Evolutionary conservation across 2,888 invertebrate species (phyloP).

Genomic region (Rhingia rostrata): DNA sequence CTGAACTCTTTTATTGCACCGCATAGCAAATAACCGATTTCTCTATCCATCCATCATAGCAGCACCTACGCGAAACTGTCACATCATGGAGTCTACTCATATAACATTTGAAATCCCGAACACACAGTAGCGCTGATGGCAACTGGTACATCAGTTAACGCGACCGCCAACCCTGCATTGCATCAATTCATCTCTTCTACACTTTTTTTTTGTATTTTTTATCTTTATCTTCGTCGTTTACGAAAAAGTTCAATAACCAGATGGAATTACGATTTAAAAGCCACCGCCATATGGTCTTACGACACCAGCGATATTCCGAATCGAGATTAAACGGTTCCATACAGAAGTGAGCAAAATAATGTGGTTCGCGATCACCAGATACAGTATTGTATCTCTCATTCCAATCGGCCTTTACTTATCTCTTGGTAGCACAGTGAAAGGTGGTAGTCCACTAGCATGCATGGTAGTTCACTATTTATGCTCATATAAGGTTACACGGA

Average conservation of each 20-base stretch:
- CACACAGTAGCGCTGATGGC: slow-evolving; percentile 39
- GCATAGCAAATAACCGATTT: slow-evolving; percentile 33
- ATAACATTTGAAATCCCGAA: slow-evolving; percentile 54
- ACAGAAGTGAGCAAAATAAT: slow-evolving; percentile 25
- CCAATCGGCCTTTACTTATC: slow-evolving; percentile 48
- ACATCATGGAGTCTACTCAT: slow-evolving; percentile 35
- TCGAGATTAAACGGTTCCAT: slow-evolving; percentile 38
- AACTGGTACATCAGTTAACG: slow-evolving; percentile 43
- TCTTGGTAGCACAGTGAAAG: slow-evolving; percentile 56
- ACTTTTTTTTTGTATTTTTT: slow-evolving; percentile 6
- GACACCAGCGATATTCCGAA: slow-evolving; percentile 22
- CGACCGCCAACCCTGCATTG: slow-evolving; percentile 32
- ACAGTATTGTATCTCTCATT: slow-evolving; percentile 28
- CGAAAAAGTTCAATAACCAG: slow-evolving; percentile 68
- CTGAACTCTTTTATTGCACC: slow-evolving; percentile 53
- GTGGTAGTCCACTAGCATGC: slow-evolving; percentile 26
- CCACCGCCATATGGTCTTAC: slow-evolving; percentile 37
- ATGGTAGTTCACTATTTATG: slow-evolving; percentile 8
- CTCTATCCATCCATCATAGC: slow-evolving; percentile 59
- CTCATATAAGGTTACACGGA: slow-evolving; percentile 65
- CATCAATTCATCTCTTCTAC: slow-evolving; percentile 44
- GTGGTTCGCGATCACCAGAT: slow-evolving; percentile 38
- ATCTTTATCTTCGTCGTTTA: slow-evolving; percentile 8
- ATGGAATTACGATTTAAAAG: slow-evolving; percentile 58
- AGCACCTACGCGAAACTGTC: slow-evolving; percentile 60